Percentiles rank a stretch among this genome's conserved stretches.
Conservation (phyloP, 2,113 vertebrate genomes). For the Macheiramphus alcinus region DNA sequence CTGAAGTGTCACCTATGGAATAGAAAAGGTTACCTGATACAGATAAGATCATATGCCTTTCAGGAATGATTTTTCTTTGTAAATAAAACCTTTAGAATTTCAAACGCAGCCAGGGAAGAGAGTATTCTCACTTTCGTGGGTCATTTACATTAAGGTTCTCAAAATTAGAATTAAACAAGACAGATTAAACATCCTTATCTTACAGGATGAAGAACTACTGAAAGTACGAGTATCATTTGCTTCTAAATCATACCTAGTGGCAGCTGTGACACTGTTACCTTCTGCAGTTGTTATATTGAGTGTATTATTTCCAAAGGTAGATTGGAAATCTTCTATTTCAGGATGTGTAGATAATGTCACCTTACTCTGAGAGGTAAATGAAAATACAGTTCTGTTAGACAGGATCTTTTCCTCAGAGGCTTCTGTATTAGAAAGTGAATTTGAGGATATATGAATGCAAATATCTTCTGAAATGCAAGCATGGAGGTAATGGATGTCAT, state of each 20-base stretch:
- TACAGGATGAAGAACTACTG: neutral
- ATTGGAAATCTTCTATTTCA: slow-evolving; percentile 5
- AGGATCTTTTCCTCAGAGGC: neutral
- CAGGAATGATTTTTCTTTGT: neutral
- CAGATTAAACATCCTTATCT: neutral
- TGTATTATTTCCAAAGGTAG: neutral
- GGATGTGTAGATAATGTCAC: neutral
- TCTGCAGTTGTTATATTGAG: neutral
- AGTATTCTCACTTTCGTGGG: neutral
- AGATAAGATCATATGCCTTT: neutral
- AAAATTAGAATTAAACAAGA: slow-evolving; percentile 7
- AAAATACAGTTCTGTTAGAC: slow-evolving; percentile 28
- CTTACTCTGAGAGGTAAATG: slow-evolving; percentile 10
- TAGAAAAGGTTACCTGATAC: slow-evolving; percentile 2
- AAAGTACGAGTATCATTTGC: neutral
- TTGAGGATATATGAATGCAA: slow-evolving; percentile 58
- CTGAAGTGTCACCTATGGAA: neutral
- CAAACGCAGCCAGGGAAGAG: neutral
- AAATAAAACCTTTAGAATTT: neutral
- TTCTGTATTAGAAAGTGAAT: slow-evolving; percentile 19
- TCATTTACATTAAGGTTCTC: neutral
- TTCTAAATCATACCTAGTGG: neutral
- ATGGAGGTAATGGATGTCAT: neutral
- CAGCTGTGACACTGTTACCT: neutral
- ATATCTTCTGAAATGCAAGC: slow-evolving; percentile 54